phyloP scores from a whole-genome alignment of 2,113 vertebrate species.

The Eptatretus burgeri region DNA sequence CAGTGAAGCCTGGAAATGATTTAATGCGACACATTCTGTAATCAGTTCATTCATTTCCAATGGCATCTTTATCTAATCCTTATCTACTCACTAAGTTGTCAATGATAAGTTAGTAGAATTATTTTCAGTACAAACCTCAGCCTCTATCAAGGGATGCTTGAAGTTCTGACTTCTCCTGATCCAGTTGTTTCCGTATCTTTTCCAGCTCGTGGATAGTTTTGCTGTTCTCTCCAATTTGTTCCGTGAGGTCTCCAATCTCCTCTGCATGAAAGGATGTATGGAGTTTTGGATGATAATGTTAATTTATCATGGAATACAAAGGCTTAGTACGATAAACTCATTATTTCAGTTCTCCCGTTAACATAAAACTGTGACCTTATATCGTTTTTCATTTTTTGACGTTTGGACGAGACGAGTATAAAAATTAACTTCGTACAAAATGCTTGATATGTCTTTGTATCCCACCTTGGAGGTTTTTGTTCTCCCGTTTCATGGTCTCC shows the following conservation, averaged over 20 bases:
- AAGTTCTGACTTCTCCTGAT: neutral
- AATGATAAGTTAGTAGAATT: no score
- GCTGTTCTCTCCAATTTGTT: conserved; percentile 36
- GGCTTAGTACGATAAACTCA: no score
- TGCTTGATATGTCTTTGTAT: neutral
- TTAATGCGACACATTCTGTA: no score
- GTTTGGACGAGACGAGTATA: no score
- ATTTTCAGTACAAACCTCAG: neutral
- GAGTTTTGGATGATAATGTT: no score
- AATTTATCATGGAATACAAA: no score
- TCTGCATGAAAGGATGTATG: conserved; percentile 17
- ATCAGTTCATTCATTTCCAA: no score
- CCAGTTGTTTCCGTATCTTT: conserved; percentile 16
- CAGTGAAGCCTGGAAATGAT: conserved; percentile 11
- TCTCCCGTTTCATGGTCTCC: conserved; percentile 30
- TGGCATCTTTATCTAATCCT: no score
- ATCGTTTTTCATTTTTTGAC: no score
- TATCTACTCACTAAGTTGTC: no score
- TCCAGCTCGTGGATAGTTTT: conserved; percentile 49
- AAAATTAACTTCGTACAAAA: neutral
- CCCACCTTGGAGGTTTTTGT: conserved; percentile 30
- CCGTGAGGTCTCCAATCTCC: conserved; percentile 53
- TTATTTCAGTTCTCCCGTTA: no score
- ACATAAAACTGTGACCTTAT: no score
- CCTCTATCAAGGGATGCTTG: neutral